Evolutionary conservation across 1,140 invertebrate genomes (phyloP), one percentile per base, ranked within the genome.

Genomic region (Cydia fagiglandana): DNA sequence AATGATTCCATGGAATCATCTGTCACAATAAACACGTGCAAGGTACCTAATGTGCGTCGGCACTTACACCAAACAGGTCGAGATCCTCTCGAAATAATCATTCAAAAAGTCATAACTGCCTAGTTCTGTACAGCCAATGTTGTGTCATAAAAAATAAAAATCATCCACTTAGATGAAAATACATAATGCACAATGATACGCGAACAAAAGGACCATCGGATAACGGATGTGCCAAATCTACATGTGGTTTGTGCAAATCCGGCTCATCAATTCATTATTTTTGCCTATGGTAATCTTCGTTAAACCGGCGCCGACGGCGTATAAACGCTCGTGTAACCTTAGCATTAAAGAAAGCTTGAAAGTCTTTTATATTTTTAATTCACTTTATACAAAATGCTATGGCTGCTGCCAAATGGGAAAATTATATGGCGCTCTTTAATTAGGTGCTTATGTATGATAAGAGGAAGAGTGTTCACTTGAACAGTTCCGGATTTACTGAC

Each of bases 11-110:
- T 61, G 56, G 56, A 24, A 12, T 61, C 56, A 56, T 61, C 56
- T 61, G 17, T 61, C n/a, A 50, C 53, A 56, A 50, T 50, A 56
- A 56, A 56, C 53, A 56, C 53, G 53, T 56, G 53, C 53, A 2
- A 17, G 53, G 53, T 56, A 56, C 53, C 47, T 20, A 12, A 61
- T 61, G 9, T 20, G 2, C 7, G 0, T 6, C 12, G 53, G 53
- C 53, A 17, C 53, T 56, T 56, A 56, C 53, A 56, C n/a, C 53
- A 17, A n/a, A 56, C n/a, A 17, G 1, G 53, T 17, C n/a, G 53
- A n/a, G 1, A 17, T 56, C 15, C 15, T 7, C n/a, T 17, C 7
- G n/a, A 17, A 56, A 56, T 56, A 17, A 56, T n/a, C 53, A 17
- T 17, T 56, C n/a, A 1, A 20, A 56, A 56, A 56, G 53, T 56